Evolutionary conservation across 2,797 vertebrate species (phyloP).

Genomic region (Triplophysa yarkandensis): DNA sequence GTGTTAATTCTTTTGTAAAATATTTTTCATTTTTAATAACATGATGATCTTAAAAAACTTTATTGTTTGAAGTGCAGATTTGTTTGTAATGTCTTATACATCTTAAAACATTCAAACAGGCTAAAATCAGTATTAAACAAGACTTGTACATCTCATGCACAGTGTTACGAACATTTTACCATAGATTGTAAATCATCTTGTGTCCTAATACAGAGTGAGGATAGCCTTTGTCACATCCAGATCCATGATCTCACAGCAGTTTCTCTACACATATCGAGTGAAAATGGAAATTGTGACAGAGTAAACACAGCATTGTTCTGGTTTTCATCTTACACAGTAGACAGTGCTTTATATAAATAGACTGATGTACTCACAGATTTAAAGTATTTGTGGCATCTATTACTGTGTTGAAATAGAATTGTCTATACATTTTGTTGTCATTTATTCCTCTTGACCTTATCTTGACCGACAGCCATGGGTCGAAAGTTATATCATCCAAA

Average conservation of each 20-base stretch:
- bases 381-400: background rate
- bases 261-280: slow-evolving; percentile 29
- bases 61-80: background rate
- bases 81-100: background rate
- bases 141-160: background rate
- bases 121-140: background rate
- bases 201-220: background rate
- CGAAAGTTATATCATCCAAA: no score
- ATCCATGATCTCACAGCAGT: slow-evolving; percentile 20
- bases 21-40: background rate
- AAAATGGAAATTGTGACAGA: slow-evolving; percentile 45
- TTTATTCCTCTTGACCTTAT: background rate
- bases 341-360: slow-evolving; percentile 34
- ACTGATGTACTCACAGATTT: slow-evolving; percentile 24
- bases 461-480: no score
- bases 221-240: slow-evolving; percentile 4
- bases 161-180: background rate
- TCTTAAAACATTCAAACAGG: background rate
- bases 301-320: slow-evolving; percentile 40
- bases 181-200: background rate
- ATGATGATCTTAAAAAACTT: background rate
- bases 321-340: slow-evolving; percentile 22
- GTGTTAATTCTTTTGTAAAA: background rate
- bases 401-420: background rate
- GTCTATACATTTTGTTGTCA: background rate